Conservation (phyloP, 2,888 invertebrate species). For the Cyaniris semiargus region DNA sequence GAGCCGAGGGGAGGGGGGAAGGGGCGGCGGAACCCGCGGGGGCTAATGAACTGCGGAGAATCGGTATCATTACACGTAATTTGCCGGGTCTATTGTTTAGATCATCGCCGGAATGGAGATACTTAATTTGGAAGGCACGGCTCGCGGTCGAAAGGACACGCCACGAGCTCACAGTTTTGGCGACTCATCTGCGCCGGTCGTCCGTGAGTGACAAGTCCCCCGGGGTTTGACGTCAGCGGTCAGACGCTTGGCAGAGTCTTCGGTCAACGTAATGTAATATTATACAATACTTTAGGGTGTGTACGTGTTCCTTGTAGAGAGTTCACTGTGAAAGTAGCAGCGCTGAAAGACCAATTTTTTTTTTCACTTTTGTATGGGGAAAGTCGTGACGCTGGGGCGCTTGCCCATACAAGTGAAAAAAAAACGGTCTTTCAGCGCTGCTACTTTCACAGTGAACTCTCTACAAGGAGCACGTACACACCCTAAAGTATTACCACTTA, state of each 20-base stretch:
- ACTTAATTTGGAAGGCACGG: background rate
- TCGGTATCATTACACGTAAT: constrained; percentile 45
- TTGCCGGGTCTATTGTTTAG: constrained; percentile 40
- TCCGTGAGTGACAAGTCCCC: background rate
- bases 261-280: background rate
- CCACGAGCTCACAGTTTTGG: background rate
- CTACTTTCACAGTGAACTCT: too few species aligned
- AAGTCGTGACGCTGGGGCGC: too few species aligned
- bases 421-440: too few species aligned
- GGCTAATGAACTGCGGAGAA: constrained; percentile 48
- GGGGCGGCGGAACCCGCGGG: constrained; percentile 37
- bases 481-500: too few species aligned
- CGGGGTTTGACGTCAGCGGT: background rate
- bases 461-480: too few species aligned
- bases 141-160: background rate
- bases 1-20: constrained; percentile 41
- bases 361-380: too few species aligned
- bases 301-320: too few species aligned
- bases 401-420: too few species aligned
- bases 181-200: background rate
- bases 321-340: too few species aligned
- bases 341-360: too few species aligned
- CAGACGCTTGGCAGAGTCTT: background rate
- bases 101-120: constrained; percentile 25
- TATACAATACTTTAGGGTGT: too few species aligned